phyloP scores from a whole-genome alignment of 53 echinoderm and acorn worm genomes.

The Arbacia lixula region DNA sequence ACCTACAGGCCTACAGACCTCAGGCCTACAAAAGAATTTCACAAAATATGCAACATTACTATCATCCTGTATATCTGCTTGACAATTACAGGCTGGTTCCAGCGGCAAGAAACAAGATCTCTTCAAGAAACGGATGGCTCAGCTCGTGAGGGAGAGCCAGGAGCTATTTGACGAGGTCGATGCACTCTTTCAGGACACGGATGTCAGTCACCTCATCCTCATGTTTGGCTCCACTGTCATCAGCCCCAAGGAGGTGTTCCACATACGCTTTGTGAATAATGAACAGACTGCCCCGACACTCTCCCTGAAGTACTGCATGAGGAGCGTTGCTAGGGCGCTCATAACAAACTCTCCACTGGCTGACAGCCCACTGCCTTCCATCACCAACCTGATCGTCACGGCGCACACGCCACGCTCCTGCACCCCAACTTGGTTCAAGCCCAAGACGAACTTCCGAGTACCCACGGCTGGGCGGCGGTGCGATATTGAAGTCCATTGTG shows the following conservation, averaged over 20 bases:
- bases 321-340: slow-evolving; percentile 71
- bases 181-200: slow-evolving; percentile 68
- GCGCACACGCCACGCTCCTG: slow-evolving; percentile 76
- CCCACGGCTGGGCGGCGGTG: slow-evolving; percentile 79
- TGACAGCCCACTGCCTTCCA: slow-evolving; percentile 65
- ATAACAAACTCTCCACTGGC: slow-evolving; percentile 71
- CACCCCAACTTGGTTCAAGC: slow-evolving; percentile 77
- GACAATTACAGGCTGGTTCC: not conserved
- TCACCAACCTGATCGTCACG: slow-evolving; percentile 77
- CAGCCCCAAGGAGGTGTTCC: slow-evolving; percentile 85
- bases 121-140: slow-evolving; percentile 49
- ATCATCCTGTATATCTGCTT: not conserved
- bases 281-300: slow-evolving; percentile 19
- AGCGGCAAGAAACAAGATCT: slow-evolving; percentile 12
- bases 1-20: too few relatives aligned
- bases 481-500: slow-evolving; percentile 69
- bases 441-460: slow-evolving; percentile 75
- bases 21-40: too few relatives aligned
- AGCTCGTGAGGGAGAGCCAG: slow-evolving; percentile 55
- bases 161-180: slow-evolving; percentile 80
- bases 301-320: slow-evolving; percentile 65
- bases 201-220: slow-evolving; percentile 58
- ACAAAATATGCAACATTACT: too few relatives aligned
- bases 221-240: slow-evolving; percentile 86
- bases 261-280: slow-evolving; percentile 69